Evolutionary conservation across 2,797 vertebrate genomes (phyloP).

Genomic region (Glyptemys insculpta): DNA sequence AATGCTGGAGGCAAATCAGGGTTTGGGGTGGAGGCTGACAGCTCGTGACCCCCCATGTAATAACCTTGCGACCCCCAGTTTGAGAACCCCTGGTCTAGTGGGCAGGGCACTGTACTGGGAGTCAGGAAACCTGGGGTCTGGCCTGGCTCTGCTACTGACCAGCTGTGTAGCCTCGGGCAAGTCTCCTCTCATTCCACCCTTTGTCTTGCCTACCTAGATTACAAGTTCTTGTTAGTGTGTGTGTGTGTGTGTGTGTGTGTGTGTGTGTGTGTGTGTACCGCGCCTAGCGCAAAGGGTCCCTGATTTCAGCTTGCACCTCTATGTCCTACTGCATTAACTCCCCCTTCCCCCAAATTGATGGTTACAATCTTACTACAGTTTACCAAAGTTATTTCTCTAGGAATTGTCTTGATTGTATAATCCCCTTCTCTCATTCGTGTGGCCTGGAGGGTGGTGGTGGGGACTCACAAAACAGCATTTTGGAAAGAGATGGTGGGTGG

Average conservation of each 20-base stretch:
- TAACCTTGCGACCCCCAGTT: too few species aligned
- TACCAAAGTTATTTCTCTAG: not conserved
- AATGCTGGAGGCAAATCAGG: too few species aligned
- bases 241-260: too few species aligned
- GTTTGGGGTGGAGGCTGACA: too few species aligned
- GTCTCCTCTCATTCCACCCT: rapidly evolving
- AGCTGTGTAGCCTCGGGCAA: rapidly evolving
- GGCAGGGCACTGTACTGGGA: not conserved
- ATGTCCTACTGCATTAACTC: not conserved
- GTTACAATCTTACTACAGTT: not conserved
- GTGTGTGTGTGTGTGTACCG: not conserved
- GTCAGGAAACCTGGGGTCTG: not conserved
- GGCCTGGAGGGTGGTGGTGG: not conserved
- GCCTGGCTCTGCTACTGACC: not conserved
- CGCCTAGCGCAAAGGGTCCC: not conserved
- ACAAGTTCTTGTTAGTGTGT: not conserved
- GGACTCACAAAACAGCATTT: not conserved
- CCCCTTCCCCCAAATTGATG: too few species aligned
- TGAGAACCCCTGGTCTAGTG: not conserved
- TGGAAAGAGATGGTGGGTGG: not conserved
- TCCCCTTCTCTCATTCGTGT: not conserved
- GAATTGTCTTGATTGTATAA: not conserved
- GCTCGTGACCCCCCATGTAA: too few species aligned
- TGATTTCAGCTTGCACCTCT: not conserved
- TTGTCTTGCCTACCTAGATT: not conserved